phyloP scores from a whole-genome alignment of 2,888 invertebrate species.

The Archips crataeganus region DNA sequence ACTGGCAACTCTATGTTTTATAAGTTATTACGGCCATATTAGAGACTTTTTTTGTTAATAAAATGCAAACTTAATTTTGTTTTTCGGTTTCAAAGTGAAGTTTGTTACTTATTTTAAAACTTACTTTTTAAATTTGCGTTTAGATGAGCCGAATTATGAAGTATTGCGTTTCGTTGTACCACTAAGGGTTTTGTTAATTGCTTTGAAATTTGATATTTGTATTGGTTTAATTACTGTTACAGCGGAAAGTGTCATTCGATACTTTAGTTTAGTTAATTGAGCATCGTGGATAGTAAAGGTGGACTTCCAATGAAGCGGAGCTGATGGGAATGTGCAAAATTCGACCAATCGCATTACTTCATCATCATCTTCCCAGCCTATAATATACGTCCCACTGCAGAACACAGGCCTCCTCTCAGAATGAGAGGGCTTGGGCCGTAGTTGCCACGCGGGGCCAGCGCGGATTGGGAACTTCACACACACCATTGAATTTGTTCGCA shows the following conservation, averaged over 20 bases:
- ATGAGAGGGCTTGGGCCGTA: no score
- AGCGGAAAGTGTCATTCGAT: slow-evolving; percentile 27
- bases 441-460: no score
- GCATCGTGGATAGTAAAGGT: slow-evolving; percentile 10
- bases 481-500: no score
- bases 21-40: background rate
- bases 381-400: no score
- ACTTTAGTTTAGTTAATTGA: slow-evolving; percentile 26
- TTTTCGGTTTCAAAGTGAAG: slow-evolving; percentile 28
- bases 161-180: slow-evolving; percentile 39
- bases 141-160: slow-evolving; percentile 21
- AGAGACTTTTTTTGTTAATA: background rate
- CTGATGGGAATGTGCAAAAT: no score
- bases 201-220: slow-evolving; percentile 38
- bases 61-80: slow-evolving; percentile 5
- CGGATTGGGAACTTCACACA: no score
- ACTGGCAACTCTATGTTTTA: background rate
- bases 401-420: no score
- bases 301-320: no score
- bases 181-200: slow-evolving; percentile 36
- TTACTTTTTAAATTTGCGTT: slow-evolving; percentile 38
- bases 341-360: no score
- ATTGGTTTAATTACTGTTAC: slow-evolving; percentile 36
- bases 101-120: slow-evolving; percentile 31
- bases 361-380: no score